Conservation (phyloP, 2,797 vertebrate genomes). For the Siniperca undulata region DNA sequence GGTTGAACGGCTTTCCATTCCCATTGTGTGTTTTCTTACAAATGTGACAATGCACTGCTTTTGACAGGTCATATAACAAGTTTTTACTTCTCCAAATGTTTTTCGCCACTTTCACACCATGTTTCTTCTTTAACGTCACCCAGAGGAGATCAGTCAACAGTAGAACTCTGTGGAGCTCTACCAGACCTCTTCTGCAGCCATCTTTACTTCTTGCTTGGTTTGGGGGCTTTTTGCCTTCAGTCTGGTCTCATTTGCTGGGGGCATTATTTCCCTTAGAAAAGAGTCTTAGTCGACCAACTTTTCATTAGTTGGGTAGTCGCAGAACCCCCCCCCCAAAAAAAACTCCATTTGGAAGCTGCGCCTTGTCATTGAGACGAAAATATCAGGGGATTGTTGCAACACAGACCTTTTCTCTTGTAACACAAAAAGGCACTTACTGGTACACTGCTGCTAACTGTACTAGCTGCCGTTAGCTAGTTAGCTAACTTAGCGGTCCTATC, state of each 20-base stretch:
- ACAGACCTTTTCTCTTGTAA: too few species aligned
- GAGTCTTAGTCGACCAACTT: too few species aligned
- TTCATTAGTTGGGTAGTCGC: too few species aligned
- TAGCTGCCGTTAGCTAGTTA: too few species aligned
- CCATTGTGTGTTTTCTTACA: conserved; percentile 59
- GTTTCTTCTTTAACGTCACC: not conserved
- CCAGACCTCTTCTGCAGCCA: not conserved
- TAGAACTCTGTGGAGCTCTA: not conserved
- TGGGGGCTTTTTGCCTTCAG: not conserved
- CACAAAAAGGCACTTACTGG: too few species aligned
- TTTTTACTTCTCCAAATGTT: conserved; percentile 35
- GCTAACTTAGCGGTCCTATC: too few species aligned
- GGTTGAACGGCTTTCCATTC: conserved; percentile 68
- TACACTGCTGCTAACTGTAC: too few species aligned
- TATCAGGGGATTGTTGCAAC: too few species aligned
- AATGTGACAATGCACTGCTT: conserved; percentile 53
- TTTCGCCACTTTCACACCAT: not conserved
- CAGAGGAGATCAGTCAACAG: not conserved
- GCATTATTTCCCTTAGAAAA: not conserved
- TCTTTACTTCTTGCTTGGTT: not conserved
- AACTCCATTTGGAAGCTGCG: too few species aligned
- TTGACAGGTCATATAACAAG: conserved; percentile 39
- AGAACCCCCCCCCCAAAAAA: too few species aligned
- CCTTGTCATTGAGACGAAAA: too few species aligned
- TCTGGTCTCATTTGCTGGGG: conserved; percentile 3